Base-by-base conservation (phyloP, 1,140 invertebrate genomes). In the Drosophila cardini region DNA sequence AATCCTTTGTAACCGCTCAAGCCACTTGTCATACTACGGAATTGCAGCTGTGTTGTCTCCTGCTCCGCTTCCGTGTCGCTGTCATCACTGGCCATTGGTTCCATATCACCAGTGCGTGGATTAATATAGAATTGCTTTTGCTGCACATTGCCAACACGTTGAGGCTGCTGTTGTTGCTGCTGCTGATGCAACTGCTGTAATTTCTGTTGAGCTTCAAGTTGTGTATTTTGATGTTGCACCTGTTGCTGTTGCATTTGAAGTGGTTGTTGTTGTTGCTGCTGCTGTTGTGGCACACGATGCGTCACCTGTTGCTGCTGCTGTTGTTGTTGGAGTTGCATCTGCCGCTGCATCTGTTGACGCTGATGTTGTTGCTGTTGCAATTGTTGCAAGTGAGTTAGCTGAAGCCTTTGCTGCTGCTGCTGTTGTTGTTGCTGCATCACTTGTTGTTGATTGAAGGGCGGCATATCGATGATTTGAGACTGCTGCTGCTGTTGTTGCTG, bases 51-150 rank as follows among this genome's bases (percentile, higher is more conserved):
- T 0, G 69, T 32, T 2, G 90, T 91, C 61, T 91, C 90, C 52
- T 91, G 89, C 10, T 91, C 90, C 2, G 85, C 82, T 56, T 92
- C 91, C 0, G 90, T 92, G 38, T 94, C 93, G 80, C 93, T 93
- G 46, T 94, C 93, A 72, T 96, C 95, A 74, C 94, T 95, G 4
- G 95, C 94, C 94, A 96, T 95, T 1, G 96, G 96, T 91, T 98
- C 97, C 78, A 98, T 92, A 75, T 96, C 95, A 10, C 97, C 97
- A 4, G 97, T 97, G 71, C 97, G 93, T 4, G 97, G 97, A 93
- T 98, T 98, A 34, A 98, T 96, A 2, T 98, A 94, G 93, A 96
- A 96, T 83, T 96, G 95, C 48, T 95, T 93, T 60, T 94, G 93
- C 78, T 94, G 94, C 36, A 64, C 80, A 63, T 64, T 70, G 52